A percentile compares a stretch with the other conserved stretches of the same genome.
These are phyloP conservation scores for Isotomurus palustris DNA, from an alignment of 2,888 invertebrate genomes.

Conservation along the genomic window DNA sequence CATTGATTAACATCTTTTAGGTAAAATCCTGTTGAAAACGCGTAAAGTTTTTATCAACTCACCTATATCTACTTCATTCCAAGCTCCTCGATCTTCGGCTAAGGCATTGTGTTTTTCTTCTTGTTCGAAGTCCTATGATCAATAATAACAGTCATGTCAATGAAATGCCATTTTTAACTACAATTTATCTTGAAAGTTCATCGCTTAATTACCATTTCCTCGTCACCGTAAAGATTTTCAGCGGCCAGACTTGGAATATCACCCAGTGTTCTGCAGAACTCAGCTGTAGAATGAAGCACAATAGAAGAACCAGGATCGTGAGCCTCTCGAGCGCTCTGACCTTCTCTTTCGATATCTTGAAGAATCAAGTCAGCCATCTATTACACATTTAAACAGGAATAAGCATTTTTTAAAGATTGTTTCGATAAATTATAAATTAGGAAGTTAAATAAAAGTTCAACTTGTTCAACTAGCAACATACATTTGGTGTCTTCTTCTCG, in stretches of 20 bases:
- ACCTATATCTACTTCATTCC: conserved; percentile 75
- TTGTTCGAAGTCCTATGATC: conserved; percentile 55
- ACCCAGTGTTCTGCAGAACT: conserved; percentile 92
- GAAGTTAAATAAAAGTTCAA: neutral
- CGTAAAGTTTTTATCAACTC: conserved; percentile 32
- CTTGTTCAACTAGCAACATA: conserved; percentile 8
- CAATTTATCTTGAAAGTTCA: neutral
- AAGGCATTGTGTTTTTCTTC: conserved; percentile 52
- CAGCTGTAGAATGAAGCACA: conserved; percentile 86
- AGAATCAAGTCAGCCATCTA: conserved; percentile 13
- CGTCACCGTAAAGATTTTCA: conserved; percentile 74
- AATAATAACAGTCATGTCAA: neutral
- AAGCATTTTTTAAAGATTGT: too few species aligned
- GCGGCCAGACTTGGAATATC: conserved; percentile 93
- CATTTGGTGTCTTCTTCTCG: conserved; percentile 32
- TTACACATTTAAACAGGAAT: too few species aligned
- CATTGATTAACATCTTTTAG: neutral
- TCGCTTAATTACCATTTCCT: conserved; percentile 56
- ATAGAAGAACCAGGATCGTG: conserved; percentile 55
- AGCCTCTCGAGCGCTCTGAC: conserved; percentile 48
- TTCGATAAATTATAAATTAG: too few species aligned
- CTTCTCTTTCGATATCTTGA: conserved; percentile 11
- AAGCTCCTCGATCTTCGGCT: conserved; percentile 61
- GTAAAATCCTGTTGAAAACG: neutral
- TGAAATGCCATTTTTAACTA: too few species aligned